A percentile compares a stretch with the other conserved stretches of the same genome.
Evolutionary conservation across 1,140 invertebrate species (phyloP).

Genomic region (Drosophila yakuba): DNA sequence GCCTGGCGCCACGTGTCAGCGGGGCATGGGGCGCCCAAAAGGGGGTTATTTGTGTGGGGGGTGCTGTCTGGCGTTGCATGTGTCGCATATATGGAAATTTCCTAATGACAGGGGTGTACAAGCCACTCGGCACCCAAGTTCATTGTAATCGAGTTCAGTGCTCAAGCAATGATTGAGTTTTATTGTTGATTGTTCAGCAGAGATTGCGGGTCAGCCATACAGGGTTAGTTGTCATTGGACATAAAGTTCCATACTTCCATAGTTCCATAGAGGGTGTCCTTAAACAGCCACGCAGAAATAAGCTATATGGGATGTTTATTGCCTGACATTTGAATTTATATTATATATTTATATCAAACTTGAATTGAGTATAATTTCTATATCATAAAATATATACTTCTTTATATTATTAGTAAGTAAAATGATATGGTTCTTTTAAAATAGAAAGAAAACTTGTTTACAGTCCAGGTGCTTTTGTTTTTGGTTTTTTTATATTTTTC

Average conservation of each 20-base stretch:
- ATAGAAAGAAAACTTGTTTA: too few species aligned
- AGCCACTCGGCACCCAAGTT: conserved; percentile 38
- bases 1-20: conserved; percentile 37
- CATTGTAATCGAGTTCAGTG: conserved; percentile 48
- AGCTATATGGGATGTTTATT: background rate
- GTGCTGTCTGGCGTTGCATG: conserved; percentile 47
- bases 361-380: too few species aligned
- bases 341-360: too few species aligned
- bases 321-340: too few species aligned
- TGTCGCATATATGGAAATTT: conserved; percentile 75
- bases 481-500: background rate
- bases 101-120: conserved; percentile 65
- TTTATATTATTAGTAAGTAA: background rate
- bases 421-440: background rate
- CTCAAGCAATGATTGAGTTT: conserved; percentile 62
- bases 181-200: conserved; percentile 59
- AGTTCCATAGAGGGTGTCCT: conserved; percentile 18
- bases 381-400: too few species aligned
- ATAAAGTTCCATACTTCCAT: background rate
- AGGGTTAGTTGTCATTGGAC: conserved; percentile 7
- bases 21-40: background rate
- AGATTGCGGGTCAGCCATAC: conserved; percentile 48
- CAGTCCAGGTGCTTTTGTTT: background rate
- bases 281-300: background rate
- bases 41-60: conserved; percentile 1